Evolutionary conservation across 2,888 invertebrate genomes (phyloP), one percentile per base, ranked within the genome.

Genomic region (Sicus ferrugineus): DNA sequence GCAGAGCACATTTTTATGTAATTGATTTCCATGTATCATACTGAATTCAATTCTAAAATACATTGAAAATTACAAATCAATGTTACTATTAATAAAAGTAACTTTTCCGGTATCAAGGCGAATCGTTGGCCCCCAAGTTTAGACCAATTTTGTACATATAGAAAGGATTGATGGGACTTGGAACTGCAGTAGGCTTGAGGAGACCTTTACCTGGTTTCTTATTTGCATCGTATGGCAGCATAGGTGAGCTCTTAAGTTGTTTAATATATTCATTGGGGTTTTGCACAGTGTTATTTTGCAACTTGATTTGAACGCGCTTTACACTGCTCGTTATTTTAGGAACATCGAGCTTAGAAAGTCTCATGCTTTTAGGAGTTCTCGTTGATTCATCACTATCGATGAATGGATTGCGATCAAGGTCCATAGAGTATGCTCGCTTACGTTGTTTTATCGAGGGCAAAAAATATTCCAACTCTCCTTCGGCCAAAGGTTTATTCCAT

Each of bases 161-260:
- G 84, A 93, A 93, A 0, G 93, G 93, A 84, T 93, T 92, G 1
- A 93, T 90, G 0, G 93, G 93, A 0, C 91, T 91, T 0, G 90
- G 89, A 1, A 90, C 86, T 0, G 89, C 88, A 61, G 88, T 87
- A 0, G 89, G 88, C 78, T 94, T 94, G 2, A 94, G 82, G n/a
- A 93, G 89, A 0, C 94, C 91, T 75, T 91, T 91, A 0, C 80
- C 80, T 0, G 95, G 95, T 75, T 88, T 88, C 68, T 88, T 90
- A 21, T 87, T 87, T 0, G 92, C 89, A 79, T 94, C 93, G 74
- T 88, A 94, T 0, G 94, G 94, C 73, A 93, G 89, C 7, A 87
- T 90, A 0, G 94, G 94, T 50, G 92, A 93, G 64, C 88, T 88
- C 58, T 87, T 85, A 0, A 95, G 87, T 77, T 92, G 91, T 38